Conservation (phyloP, 2,888 invertebrate genomes). For the Folsomia candida region DNA sequence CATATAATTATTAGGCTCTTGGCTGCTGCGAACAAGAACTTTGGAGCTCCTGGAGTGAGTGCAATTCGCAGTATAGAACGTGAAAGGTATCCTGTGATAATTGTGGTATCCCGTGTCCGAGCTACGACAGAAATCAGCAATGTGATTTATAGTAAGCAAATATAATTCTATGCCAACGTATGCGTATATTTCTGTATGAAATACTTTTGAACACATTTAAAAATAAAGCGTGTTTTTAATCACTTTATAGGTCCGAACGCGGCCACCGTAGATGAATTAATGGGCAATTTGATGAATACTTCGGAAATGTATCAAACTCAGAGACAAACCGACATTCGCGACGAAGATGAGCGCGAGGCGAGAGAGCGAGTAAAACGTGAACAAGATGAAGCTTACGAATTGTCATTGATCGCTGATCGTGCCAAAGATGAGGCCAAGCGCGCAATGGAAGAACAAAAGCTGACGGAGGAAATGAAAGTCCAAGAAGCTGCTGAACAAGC, state of each 20-base stretch:
- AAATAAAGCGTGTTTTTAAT: background rate
- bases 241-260: conserved; percentile 61
- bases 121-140: conserved; percentile 86
- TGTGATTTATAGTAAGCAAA: conserved; percentile 74
- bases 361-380: conserved; percentile 85
- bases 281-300: conserved; percentile 81
- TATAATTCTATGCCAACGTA: conserved; percentile 56
- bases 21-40: conserved; percentile 69
- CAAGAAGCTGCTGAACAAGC: conserved; percentile 70
- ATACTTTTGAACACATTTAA: background rate
- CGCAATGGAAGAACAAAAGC: conserved; percentile 67
- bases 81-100: conserved; percentile 82
- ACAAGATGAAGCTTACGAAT: conserved; percentile 90
- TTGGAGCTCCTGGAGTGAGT: conserved; percentile 79
- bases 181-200: conserved; percentile 54
- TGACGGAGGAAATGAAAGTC: conserved; percentile 53
- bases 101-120: conserved; percentile 83
- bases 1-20: conserved; percentile 63
- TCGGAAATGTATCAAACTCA: conserved; percentile 77
- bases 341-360: conserved; percentile 85
- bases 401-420: conserved; percentile 80
- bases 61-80: conserved; percentile 80
- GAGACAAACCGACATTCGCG: conserved; percentile 72
- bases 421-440: conserved; percentile 84
- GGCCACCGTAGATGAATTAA: conserved; percentile 82